Evolutionary conservation across 2,888 invertebrate species (phyloP), one percentile per base, ranked within the genome.

Genomic region (Drosophila merina): DNA sequence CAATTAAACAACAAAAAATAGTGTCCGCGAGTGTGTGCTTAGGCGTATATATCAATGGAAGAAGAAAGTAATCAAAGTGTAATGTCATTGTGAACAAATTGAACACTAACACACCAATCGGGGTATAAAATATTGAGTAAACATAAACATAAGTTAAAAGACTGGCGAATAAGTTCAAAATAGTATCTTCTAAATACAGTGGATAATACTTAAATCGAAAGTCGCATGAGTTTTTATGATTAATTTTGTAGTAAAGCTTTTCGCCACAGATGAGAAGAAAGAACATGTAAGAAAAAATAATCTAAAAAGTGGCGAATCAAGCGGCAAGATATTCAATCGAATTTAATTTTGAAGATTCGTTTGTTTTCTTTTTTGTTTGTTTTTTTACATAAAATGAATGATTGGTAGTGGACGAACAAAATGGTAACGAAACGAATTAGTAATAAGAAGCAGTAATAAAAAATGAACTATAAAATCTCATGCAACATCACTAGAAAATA

Each of bases 381-480:
- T 57, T 58, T 66, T 66, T 28, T 45, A 50, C 57, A 67, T 49
- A 36, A 56, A 67, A 44, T 68, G 66, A 12, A 56, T 67, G 55
- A 56, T 67, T 48, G 63, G 30, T 62, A 45, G 45, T 33, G 42
- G 33, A 40, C 45, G 26, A 40, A 64, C 51, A 64, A 28, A 62
- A 55, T 60, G 66, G 69, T 63, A 77, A 73, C 49, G 62, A 79
- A 66, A 75, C 68, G 67, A 77, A 89, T 88, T 89, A 90, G 84
- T 89, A 90, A 82, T 85, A 82, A 77, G 88, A 90, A 90, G 89
- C 89, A 75, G 79, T 87, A 89, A 82, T 89, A 81, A 90, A 90
- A 91, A 89, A 91, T 84, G 89, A 91, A 91, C 90, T 88, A 91
- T 88, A 90, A 91, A 91, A 90, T 90, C 91, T 90, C 91, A 91